Percentiles rank a stretch among this genome's conserved stretches.
Conservation (phyloP, 2,797 vertebrate genomes). For the Enteromius afrohamiltoni region DNA sequence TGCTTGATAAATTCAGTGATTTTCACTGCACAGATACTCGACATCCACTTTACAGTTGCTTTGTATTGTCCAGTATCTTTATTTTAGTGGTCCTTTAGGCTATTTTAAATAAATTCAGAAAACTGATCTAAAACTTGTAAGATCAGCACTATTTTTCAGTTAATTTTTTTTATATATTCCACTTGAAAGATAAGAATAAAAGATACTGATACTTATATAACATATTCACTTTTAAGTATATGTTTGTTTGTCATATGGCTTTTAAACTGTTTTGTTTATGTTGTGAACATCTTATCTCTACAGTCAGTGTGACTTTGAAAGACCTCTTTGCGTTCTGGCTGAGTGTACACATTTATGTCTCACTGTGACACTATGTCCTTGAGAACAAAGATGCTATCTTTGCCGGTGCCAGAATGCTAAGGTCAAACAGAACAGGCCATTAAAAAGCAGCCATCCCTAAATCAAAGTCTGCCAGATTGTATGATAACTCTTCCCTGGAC, state of each 20-base stretch:
- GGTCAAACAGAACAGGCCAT: conserved; percentile 59
- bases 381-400: conserved; percentile 35
- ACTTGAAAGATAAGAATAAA: background rate
- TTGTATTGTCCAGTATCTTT: background rate
- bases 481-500: conserved; percentile 54
- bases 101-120: background rate
- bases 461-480: conserved; percentile 58
- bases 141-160: background rate
- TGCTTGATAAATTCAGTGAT: background rate
- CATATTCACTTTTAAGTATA: background rate
- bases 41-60: background rate
- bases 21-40: background rate
- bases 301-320: conserved; percentile 20
- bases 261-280: background rate
- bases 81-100: background rate
- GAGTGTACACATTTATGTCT: conserved; percentile 15
- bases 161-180: background rate
- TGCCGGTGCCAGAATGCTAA: conserved; percentile 50
- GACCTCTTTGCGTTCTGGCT: background rate
- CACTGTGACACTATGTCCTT: conserved; percentile 30
- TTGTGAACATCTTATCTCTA: background rate
- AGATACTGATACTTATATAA: background rate
- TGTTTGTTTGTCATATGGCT: background rate
- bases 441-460: conserved; percentile 61
- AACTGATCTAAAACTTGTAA: background rate